A percentile compares a stretch with the other conserved stretches of the same genome.
Evolutionary conservation across 2,888 invertebrate species (phyloP).

Genomic region (Marronus borbonicus): DNA sequence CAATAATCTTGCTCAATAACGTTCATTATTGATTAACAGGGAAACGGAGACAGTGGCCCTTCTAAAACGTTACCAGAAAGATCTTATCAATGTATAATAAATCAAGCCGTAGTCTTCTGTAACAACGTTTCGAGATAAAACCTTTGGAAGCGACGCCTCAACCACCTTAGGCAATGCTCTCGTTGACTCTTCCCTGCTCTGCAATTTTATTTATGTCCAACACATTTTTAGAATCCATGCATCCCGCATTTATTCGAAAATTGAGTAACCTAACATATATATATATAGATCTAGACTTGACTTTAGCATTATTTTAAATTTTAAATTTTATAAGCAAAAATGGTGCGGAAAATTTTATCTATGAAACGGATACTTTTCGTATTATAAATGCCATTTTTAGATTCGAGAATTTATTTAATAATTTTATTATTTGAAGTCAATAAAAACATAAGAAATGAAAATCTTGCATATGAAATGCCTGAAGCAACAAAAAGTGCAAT

Average conservation of each 20-base stretch:
- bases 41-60: slow-evolving; percentile 61
- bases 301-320: slow-evolving; percentile 8
- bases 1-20: slow-evolving; percentile 52
- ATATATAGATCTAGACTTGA: background rate
- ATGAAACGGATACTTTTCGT: no score
- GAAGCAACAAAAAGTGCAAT: no score
- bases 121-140: slow-evolving; percentile 67
- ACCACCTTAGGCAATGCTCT: slow-evolving; percentile 68
- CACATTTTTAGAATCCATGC: slow-evolving; percentile 64
- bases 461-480: no score
- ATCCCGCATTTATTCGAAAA: slow-evolving; percentile 44
- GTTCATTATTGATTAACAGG: slow-evolving; percentile 61
- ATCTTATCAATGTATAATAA: slow-evolving; percentile 68
- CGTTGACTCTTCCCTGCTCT: slow-evolving; percentile 67
- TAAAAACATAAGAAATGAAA: no score
- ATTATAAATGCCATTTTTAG: no score
- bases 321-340: background rate
- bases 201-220: slow-evolving; percentile 68
- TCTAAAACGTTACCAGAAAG: slow-evolving; percentile 67
- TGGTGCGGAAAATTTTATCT: no score
- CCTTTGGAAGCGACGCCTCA: slow-evolving; percentile 66
- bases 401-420: no score
- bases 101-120: slow-evolving; percentile 69
- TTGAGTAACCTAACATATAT: background rate
- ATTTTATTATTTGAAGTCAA: no score